A percentile compares a stretch with the other conserved stretches of the same genome.
Conservation (phyloP, 1,140 invertebrate species). For the Drosophila teissieri region DNA sequence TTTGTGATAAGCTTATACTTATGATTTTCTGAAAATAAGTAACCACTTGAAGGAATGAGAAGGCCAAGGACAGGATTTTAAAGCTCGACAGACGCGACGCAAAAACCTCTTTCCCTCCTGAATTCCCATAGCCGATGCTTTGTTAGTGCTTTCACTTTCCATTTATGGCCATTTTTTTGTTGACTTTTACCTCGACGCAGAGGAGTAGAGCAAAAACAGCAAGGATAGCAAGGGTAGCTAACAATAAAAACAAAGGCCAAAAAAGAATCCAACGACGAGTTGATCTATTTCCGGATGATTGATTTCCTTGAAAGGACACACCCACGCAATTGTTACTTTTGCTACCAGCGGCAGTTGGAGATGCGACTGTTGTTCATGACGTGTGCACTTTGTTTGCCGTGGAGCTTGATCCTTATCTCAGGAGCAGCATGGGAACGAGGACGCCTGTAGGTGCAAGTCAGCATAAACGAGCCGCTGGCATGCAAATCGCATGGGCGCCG, state of each 20-base stretch:
- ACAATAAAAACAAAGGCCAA: slow-evolving; percentile 66
- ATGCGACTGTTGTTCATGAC: slow-evolving; percentile 50
- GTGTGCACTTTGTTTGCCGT: slow-evolving; percentile 57
- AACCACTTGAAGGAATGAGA: slow-evolving; percentile 14
- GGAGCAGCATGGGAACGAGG: slow-evolving; percentile 1
- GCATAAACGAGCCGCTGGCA: slow-evolving; percentile 70
- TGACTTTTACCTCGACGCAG: slow-evolving; percentile 27
- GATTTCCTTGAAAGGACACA: slow-evolving; percentile 60
- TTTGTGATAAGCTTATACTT: slow-evolving; percentile 18
- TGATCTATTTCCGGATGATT: slow-evolving; percentile 80
- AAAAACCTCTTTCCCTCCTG: background rate
- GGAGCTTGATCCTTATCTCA: slow-evolving; percentile 38
- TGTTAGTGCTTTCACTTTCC: slow-evolving; percentile 16
- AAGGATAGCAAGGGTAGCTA: slow-evolving; percentile 16
- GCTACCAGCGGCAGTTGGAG: slow-evolving; percentile 25
- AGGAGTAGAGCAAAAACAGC: slow-evolving; percentile 1
- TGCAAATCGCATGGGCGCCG: slow-evolving; percentile 56
- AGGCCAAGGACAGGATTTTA: slow-evolving; percentile 15
- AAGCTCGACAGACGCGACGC: slow-evolving; percentile 23
- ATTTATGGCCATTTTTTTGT: slow-evolving; percentile 12
- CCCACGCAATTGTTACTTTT: slow-evolving; percentile 54
- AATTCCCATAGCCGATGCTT: background rate
- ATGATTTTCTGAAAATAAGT: slow-evolving; percentile 21
- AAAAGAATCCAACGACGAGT: slow-evolving; percentile 51
- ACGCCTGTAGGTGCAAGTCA: slow-evolving; percentile 66